phyloP scores from a whole-genome alignment of 2,113 vertebrate genomes.

The Emydocephalus ijimae region DNA sequence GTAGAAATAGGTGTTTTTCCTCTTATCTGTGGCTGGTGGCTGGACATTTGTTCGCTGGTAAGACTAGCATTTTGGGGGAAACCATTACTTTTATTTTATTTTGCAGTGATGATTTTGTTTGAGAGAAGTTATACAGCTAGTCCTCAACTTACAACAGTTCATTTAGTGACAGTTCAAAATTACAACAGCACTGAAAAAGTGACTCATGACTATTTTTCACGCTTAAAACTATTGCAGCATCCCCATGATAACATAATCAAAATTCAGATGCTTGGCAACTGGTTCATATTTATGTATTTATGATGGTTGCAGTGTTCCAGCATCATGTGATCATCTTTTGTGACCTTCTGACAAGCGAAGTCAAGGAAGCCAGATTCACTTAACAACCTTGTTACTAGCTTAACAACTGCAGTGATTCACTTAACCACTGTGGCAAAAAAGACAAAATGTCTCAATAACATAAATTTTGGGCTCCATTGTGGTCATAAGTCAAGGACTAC shows the following conservation, averaged over 20 bases:
- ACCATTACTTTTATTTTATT: not conserved
- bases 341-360: not conserved
- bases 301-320: not conserved
- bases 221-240: not conserved
- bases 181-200: not conserved
- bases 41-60: slow-evolving; percentile 96
- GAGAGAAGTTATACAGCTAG: not conserved
- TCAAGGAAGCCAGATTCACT: not conserved
- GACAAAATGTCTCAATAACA: not conserved
- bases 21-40: slow-evolving; percentile 97
- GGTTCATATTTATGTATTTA: not conserved
- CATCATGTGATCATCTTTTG: not conserved
- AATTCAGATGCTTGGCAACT: not conserved
- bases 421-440: not conserved
- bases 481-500: not conserved
- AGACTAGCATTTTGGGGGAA: slow-evolving; percentile 46
- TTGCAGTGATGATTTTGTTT: not conserved
- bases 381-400: not conserved
- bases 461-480: not conserved
- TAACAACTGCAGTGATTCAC: not conserved
- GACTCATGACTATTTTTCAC: not conserved
- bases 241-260: not conserved
- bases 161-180: not conserved
- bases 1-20: slow-evolving; percentile 97
- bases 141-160: not conserved